Evolutionary conservation across 2,113 vertebrate species (phyloP), one percentile per base, ranked within the genome.

Genomic region (Hucho hucho): DNA sequence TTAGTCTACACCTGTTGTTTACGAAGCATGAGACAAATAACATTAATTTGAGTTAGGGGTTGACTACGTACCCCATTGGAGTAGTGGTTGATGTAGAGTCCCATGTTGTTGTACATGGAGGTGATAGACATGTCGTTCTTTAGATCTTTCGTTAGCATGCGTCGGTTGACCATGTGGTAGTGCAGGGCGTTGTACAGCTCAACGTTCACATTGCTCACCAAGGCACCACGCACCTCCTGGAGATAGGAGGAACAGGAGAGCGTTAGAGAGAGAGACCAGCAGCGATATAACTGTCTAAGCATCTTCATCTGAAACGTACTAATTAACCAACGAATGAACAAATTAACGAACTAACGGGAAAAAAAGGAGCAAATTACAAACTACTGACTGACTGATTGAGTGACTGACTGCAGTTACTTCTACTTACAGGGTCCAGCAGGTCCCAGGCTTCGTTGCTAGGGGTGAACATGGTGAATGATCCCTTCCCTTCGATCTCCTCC

Each of bases 401-500:
- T 3, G 12, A 53, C 49, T 53, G 14, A 14, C 49, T 53, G 16
- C 49, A 53, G 14, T 18, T 64, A 7, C 93, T 96, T 93, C 1
- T 49, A 14, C 93, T 96, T 93, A 99, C 98, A 65, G 87, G 4
- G 58, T 94, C 88, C 84, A 99, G 79, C 67, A 89, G 77, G 0
- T 95, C 89, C 98, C 98, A 99, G 24, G 97, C 97, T 2, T 99
- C 97, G 20, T 98, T 94, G 74, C 94, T 98, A 0, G 98, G 98
- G 58, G 97, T 95, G 82, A 99, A 99, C 85, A 97, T 95, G 24
- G 97, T 99, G 84, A 90, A 98, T 0, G 96, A 94, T 22, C 97
- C 97, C 25, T 83, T 82, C 78, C 96, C 97, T 77, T 97, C 95
- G 0, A 98, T 95, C 78, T 98, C 94, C 78, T 92, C 90, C 73